Conservation (phyloP, 2,797 vertebrate genomes). For the Coracias cyanogaster region DNA sequence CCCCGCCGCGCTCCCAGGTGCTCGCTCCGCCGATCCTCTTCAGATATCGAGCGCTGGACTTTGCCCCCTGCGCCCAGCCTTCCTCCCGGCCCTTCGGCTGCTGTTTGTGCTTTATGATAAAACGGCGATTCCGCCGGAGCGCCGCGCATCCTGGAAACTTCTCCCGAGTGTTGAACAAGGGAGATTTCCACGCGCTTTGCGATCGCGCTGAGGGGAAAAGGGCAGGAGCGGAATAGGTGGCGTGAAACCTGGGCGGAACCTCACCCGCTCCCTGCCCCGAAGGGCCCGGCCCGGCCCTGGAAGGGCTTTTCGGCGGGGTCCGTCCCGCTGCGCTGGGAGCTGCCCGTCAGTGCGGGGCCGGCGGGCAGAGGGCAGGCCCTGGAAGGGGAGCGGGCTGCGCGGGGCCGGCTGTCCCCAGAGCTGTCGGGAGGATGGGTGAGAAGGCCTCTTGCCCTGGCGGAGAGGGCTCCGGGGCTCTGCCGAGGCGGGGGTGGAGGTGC, state of each 20-base stretch:
- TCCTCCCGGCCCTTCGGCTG: background rate
- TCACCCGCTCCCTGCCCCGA: rapidly evolving
- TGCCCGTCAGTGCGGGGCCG: background rate
- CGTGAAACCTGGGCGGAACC: rapidly evolving
- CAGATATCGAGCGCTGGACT: background rate
- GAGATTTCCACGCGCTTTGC: background rate
- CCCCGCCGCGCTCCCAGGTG: background rate
- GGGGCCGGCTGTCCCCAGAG: background rate
- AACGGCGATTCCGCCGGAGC: background rate
- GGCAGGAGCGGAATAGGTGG: background rate
- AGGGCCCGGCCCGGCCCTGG: background rate
- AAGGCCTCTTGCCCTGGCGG: background rate
- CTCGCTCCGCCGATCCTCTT: background rate
- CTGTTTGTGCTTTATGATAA: background rate
- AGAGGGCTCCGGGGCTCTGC: background rate
- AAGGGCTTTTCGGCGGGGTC: rapidly evolving
- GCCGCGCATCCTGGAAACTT: background rate
- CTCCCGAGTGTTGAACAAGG: background rate
- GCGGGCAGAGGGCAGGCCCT: background rate
- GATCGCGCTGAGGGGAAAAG: rapidly evolving
- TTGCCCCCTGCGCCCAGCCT: background rate
- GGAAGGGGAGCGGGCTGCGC: background rate
- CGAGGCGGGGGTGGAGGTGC: rapidly evolving
- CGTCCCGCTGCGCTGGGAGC: background rate
- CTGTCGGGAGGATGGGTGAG: background rate